A percentile compares a stretch with the other conserved stretches of the same genome.
Evolutionary conservation across 2,113 vertebrate species (phyloP).

Genomic region (Brachypteracias leptosomus): DNA sequence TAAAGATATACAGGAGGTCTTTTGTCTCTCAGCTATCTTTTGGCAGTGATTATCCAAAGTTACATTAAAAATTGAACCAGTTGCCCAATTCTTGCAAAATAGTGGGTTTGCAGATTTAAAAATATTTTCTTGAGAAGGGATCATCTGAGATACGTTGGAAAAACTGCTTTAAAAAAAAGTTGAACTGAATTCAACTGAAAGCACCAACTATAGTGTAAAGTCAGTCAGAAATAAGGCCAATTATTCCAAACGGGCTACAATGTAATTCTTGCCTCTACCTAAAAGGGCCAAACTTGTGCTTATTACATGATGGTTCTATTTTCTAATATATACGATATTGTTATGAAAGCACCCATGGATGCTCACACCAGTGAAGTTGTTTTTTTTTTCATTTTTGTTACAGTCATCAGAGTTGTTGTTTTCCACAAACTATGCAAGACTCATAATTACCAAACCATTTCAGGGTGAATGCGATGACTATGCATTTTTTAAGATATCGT

Average conservation of each 20-base stretch:
- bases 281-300: neutral
- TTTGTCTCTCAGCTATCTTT: neutral
- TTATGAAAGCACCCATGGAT: neutral
- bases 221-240: neutral
- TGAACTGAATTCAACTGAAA: neutral
- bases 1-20: neutral
- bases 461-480: neutral
- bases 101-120: neutral
- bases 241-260: neutral
- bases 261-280: neutral
- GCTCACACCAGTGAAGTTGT: neutral
- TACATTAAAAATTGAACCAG: neutral
- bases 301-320: neutral
- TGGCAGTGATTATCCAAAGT: neutral
- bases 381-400: neutral
- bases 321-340: neutral
- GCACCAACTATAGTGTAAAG: neutral
- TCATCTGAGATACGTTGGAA: neutral
- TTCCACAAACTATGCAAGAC: neutral
- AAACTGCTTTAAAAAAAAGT: neutral
- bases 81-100: neutral
- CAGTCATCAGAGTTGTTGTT: neutral
- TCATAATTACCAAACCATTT: too few relatives aligned
- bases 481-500: neutral
- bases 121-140: neutral